Percentiles rank a stretch among this genome's conserved stretches.
Evolutionary conservation across 2,888 invertebrate genomes (phyloP).

Genomic region (Trimorus sp.): DNA sequence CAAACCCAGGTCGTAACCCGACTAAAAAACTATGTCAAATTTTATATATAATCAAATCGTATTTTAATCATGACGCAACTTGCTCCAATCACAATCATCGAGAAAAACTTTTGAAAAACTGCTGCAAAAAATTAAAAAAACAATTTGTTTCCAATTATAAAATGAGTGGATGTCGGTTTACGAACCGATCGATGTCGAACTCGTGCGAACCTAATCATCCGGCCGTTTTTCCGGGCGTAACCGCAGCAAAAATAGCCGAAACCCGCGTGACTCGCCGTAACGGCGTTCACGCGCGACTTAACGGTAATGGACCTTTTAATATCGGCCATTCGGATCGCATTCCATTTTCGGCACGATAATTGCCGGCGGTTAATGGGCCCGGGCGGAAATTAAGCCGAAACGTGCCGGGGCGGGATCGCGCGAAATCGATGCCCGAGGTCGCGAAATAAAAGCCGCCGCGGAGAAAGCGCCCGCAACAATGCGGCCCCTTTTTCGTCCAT

Average conservation of each 20-base stretch:
- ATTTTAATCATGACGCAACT: too few relatives aligned
- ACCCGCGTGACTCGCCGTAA: slow-evolving; percentile 29
- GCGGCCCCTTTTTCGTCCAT: too few relatives aligned
- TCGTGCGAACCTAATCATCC: slow-evolving; percentile 1
- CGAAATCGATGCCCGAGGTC: too few relatives aligned
- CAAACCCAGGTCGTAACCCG: too few relatives aligned
- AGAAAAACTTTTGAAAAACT: too few relatives aligned
- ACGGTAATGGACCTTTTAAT: slow-evolving; percentile 59
- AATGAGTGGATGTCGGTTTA: slow-evolving; percentile 29
- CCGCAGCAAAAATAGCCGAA: slow-evolving; percentile 11
- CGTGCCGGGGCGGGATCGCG: too few relatives aligned
- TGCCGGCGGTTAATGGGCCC: slow-evolving; percentile 25
- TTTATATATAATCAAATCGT: too few relatives aligned
- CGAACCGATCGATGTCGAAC: slow-evolving; percentile 21
- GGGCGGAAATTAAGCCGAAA: slow-evolving; percentile 19
- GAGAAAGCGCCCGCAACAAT: too few relatives aligned
- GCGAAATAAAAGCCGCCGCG: too few relatives aligned
- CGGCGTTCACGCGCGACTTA: slow-evolving; percentile 30
- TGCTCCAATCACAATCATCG: too few relatives aligned
- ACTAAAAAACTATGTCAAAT: too few relatives aligned
- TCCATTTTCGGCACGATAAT: slow-evolving; percentile 47
- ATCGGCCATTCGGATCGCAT: slow-evolving; percentile 33
- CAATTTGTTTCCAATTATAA: not conserved
- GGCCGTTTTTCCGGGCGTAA: slow-evolving; percentile 20
- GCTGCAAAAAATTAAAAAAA: too few relatives aligned